Percentiles rank a stretch among this genome's conserved stretches.
phyloP scores from a whole-genome alignment of 1,140 invertebrate species.

The Drosophila micromelanica region DNA sequence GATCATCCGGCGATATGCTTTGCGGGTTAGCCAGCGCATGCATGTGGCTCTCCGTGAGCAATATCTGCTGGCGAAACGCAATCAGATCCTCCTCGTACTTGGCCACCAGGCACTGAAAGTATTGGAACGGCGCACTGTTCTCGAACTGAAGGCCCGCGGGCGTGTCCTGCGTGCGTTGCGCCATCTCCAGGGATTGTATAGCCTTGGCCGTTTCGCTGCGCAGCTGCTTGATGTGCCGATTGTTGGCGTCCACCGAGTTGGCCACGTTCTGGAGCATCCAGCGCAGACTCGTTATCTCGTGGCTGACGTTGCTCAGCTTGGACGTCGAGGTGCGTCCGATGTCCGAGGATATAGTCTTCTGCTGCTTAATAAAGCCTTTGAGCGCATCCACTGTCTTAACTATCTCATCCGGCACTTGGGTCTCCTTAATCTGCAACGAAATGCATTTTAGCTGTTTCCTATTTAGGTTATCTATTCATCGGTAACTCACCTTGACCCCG shows the following conservation, averaged over 20 bases:
- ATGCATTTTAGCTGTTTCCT: background rate
- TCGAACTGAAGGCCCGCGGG: slow-evolving; percentile 91
- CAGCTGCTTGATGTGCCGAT: slow-evolving; percentile 88
- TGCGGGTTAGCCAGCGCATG: slow-evolving; percentile 88
- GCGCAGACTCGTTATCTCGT: slow-evolving; percentile 76
- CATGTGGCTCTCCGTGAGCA: slow-evolving; percentile 90
- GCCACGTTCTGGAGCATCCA: slow-evolving; percentile 85
- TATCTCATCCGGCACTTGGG: slow-evolving; percentile 90
- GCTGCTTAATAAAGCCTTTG: slow-evolving; percentile 93
- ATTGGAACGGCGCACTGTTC: slow-evolving; percentile 90
- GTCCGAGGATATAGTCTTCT: slow-evolving; percentile 92
- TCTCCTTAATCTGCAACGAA: slow-evolving; percentile 87
- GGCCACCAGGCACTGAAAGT: slow-evolving; percentile 89
- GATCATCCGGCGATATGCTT: slow-evolving; percentile 89
- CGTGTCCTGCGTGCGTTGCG: slow-evolving; percentile 91
- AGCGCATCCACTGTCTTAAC: slow-evolving; percentile 86
- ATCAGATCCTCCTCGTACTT: slow-evolving; percentile 90
- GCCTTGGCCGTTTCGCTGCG: slow-evolving; percentile 90
- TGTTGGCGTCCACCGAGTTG: slow-evolving; percentile 87
- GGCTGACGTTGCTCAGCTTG: slow-evolving; percentile 73
- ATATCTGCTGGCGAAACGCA: slow-evolving; percentile 89
- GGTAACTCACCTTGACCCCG: slow-evolving; percentile 83
- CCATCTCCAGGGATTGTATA: slow-evolving; percentile 91
- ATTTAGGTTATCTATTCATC: background rate
- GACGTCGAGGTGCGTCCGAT: slow-evolving; percentile 87